These are phyloP conservation scores for Platyscapa corneri DNA, from an alignment of 1,140 invertebrate genomes.

Conservation along the genomic window DNA sequence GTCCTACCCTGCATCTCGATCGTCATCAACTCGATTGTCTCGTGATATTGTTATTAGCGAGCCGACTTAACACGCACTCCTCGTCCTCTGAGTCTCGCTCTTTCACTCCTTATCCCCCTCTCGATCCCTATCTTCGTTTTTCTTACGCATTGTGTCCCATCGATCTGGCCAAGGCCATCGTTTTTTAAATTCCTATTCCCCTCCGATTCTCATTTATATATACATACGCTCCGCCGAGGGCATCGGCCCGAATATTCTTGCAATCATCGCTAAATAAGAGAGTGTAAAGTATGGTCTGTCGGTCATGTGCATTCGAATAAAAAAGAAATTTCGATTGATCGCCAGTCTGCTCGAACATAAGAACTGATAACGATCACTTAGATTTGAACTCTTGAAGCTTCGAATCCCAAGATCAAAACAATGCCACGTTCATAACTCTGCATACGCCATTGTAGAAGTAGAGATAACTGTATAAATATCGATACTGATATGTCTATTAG, in stretches of 20 bases:
- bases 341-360: background rate
- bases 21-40: constrained; percentile 67
- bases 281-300: constrained; percentile 33
- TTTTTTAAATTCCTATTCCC: constrained; percentile 39
- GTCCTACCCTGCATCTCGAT: constrained; percentile 64
- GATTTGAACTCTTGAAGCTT: background rate
- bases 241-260: constrained; percentile 54
- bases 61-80: constrained; percentile 50
- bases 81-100: background rate
- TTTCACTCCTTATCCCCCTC: background rate
- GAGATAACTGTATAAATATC: background rate
- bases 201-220: background rate
- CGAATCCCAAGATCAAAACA: background rate
- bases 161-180: constrained; percentile 18
- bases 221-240: background rate
- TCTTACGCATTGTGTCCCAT: background rate
- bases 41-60: constrained; percentile 68
- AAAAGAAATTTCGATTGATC: constrained; percentile 53
- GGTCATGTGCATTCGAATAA: constrained; percentile 53
- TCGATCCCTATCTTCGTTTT: background rate
- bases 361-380: constrained; percentile 1
- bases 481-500: background rate
- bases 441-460: background rate
- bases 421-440: background rate
- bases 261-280: constrained; percentile 25